Evolutionary conservation across 2,797 vertebrate genomes (phyloP).

Genomic region (Gadopsis marmoratus): DNA sequence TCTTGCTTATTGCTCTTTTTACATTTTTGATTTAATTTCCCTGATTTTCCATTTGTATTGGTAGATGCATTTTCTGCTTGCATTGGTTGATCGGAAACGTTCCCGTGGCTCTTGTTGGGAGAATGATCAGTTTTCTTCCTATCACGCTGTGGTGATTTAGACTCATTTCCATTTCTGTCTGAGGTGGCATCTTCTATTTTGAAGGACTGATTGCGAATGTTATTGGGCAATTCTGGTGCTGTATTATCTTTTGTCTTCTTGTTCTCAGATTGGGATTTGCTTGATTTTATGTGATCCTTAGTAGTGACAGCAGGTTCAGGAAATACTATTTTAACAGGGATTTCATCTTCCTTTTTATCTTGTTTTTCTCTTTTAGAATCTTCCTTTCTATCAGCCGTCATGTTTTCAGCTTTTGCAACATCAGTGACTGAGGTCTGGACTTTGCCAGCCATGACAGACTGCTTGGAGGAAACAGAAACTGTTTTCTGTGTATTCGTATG

Average conservation of each 20-base stretch:
- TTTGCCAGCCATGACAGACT: slow-evolving; percentile 57
- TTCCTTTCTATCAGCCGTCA: slow-evolving; percentile 61
- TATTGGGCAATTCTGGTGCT: slow-evolving; percentile 51
- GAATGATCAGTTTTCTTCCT: slow-evolving; percentile 64
- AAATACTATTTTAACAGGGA: slow-evolving; percentile 42
- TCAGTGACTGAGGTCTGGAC: slow-evolving; percentile 57
- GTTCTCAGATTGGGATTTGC: slow-evolving; percentile 68
- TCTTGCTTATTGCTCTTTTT: slow-evolving; percentile 82
- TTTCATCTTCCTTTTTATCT: slow-evolving; percentile 67
- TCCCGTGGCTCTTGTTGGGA: slow-evolving; percentile 57
- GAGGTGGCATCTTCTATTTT: slow-evolving; percentile 67
- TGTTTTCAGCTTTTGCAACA: slow-evolving; percentile 63
- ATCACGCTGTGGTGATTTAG: slow-evolving; percentile 71
- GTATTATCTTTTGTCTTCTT: slow-evolving; percentile 57
- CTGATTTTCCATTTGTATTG: slow-evolving; percentile 65
- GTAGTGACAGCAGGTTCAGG: slow-evolving; percentile 54
- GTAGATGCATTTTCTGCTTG: slow-evolving; percentile 53
- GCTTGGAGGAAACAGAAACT: slow-evolving; percentile 71
- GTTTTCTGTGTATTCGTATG: slow-evolving; percentile 74
- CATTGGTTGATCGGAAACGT: slow-evolving; percentile 25
- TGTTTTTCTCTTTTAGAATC: slow-evolving; percentile 68
- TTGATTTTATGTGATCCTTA: slow-evolving; percentile 73
- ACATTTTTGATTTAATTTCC: slow-evolving; percentile 71
- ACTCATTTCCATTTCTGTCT: slow-evolving; percentile 75
- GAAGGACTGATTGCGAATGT: slow-evolving; percentile 37